These are phyloP conservation scores for Paralvinella palmiformis DNA, from an alignment of 1,140 invertebrate genomes.

Conservation along the genomic window DNA sequence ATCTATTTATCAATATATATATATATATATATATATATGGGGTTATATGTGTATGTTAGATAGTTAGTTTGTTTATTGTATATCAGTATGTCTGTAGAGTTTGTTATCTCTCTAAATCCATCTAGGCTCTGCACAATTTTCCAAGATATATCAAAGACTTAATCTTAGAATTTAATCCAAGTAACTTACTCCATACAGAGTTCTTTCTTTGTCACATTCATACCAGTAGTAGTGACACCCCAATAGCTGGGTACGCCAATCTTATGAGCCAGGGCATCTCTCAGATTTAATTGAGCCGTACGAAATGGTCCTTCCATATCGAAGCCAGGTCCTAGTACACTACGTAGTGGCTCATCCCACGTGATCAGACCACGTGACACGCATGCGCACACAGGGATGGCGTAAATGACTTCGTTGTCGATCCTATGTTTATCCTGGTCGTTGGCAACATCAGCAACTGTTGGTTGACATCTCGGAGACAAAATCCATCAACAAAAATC, in stretches of 20 bases:
- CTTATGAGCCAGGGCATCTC: slow-evolving; percentile 2
- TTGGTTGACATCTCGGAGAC: slow-evolving; percentile 1
- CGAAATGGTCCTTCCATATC: slow-evolving; percentile 4
- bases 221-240: neutral
- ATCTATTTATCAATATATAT: no score
- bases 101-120: no score
- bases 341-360: slow-evolving; percentile 8
- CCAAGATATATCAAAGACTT: neutral
- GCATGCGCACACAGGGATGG: slow-evolving; percentile 11
- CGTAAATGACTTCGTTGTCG: slow-evolving; percentile 2
- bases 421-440: neutral
- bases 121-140: no score
- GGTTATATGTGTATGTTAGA: no score
- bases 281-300: neutral
- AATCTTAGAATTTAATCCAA: neutral
- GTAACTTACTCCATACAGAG: neutral
- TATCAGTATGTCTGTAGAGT: no score
- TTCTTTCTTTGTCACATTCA: neutral
- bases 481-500: neutral
- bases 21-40: no score
- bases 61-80: no score
- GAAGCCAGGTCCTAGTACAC: neutral
- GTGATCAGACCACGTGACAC: slow-evolving; percentile 5
- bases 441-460: neutral
- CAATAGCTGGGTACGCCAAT: slow-evolving; percentile 8